These are phyloP conservation scores for Brachionus manjavacas DNA, from an alignment of 1,140 invertebrate species.

Conservation along the genomic window DNA sequence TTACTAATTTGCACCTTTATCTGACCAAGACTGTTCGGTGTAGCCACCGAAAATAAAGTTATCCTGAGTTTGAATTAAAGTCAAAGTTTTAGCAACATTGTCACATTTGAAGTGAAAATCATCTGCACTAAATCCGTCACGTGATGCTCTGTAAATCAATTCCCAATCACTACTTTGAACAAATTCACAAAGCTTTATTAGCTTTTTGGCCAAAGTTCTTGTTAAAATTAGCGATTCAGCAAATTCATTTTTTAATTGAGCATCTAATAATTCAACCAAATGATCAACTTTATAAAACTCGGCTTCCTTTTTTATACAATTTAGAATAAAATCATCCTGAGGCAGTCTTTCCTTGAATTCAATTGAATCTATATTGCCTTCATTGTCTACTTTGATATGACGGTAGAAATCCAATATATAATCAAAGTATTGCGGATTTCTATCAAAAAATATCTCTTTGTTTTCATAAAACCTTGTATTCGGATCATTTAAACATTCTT, in stretches of 20 bases:
- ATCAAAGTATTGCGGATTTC: background rate
- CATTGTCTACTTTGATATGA: background rate
- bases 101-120: slow-evolving; percentile 28
- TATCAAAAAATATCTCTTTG: background rate
- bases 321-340: background rate
- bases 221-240: background rate
- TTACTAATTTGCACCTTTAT: background rate
- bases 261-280: background rate
- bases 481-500: background rate
- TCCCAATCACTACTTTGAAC: background rate
- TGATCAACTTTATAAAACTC: slow-evolving; percentile 18
- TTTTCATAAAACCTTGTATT: background rate
- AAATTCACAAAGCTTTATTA: slow-evolving; percentile 8
- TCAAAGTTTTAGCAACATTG: background rate
- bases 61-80: background rate
- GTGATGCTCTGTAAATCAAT: background rate
- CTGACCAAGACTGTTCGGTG: background rate
- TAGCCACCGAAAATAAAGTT: slow-evolving; percentile 31
- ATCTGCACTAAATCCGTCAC: background rate
- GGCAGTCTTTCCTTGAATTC: slow-evolving; percentile 10
- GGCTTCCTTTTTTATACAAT: background rate
- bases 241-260: slow-evolving; percentile 14
- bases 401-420: background rate
- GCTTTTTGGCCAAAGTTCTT: background rate
- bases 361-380: background rate